Evolutionary conservation across 1,140 invertebrate species (phyloP).

Genomic region (Leucophenga varia): DNA sequence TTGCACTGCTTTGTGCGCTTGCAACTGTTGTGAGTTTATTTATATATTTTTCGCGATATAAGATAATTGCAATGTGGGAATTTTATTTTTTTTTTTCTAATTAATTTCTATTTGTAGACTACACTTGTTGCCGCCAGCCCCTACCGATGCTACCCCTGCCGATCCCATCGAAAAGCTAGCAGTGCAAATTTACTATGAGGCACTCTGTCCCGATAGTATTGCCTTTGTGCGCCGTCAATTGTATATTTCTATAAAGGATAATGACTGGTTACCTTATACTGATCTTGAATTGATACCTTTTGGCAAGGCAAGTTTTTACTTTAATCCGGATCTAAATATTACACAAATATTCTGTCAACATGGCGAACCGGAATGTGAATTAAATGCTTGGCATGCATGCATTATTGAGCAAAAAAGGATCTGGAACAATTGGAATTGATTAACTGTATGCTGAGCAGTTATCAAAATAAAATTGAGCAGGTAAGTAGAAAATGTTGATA

Average conservation of each 20-base stretch:
- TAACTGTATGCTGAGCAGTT: slow-evolving; percentile 38
- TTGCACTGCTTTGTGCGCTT: too few relatives aligned
- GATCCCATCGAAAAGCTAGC: slow-evolving; percentile 10
- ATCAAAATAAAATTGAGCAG: slow-evolving; percentile 25
- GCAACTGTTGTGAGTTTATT: too few relatives aligned
- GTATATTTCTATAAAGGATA: slow-evolving; percentile 26
- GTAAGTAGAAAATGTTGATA: too few relatives aligned
- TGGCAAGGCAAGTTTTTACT: slow-evolving; percentile 34
- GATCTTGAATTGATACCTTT: slow-evolving; percentile 41
- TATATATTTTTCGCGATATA: too few relatives aligned
- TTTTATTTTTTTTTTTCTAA: too few relatives aligned
- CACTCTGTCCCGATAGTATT: slow-evolving; percentile 46
- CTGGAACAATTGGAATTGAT: slow-evolving; percentile 35
- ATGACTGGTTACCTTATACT: slow-evolving; percentile 25
- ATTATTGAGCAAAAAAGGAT: slow-evolving; percentile 41
- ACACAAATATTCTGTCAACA: slow-evolving; percentile 40
- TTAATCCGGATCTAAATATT: slow-evolving; percentile 10
- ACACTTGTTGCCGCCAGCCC: too few relatives aligned
- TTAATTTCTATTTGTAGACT: too few relatives aligned
- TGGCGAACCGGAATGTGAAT: slow-evolving; percentile 36
- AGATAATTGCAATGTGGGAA: too few relatives aligned
- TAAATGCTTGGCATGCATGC: slow-evolving; percentile 50
- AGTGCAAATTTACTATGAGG: slow-evolving; percentile 46
- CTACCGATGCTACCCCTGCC: too few relatives aligned
- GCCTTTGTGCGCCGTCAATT: slow-evolving; percentile 35